phyloP scores from a whole-genome alignment of 1,140 invertebrate species.

The Drosophila tsacasi region DNA sequence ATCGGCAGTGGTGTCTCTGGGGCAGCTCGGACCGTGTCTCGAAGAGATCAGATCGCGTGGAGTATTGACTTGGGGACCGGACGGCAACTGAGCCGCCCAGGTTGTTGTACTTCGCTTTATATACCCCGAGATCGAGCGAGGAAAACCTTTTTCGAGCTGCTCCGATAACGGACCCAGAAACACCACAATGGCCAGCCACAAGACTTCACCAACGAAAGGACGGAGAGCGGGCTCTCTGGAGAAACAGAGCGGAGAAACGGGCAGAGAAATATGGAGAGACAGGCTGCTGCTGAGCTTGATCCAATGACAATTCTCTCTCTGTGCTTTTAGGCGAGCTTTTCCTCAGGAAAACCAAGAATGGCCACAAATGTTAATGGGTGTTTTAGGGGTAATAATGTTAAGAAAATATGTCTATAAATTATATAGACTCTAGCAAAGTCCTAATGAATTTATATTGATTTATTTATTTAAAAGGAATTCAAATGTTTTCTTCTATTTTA shows the following conservation, averaged over 20 bases:
- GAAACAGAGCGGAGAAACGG: constrained; percentile 16
- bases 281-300: constrained; percentile 16
- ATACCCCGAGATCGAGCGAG: constrained; percentile 59
- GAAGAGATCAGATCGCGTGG: constrained; percentile 55
- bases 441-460: too few relatives aligned
- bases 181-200: constrained; percentile 29
- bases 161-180: constrained; percentile 50
- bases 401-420: not conserved
- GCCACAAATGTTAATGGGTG: not conserved
- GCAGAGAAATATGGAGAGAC: constrained; percentile 13
- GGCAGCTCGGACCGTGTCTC: constrained; percentile 25
- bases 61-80: constrained; percentile 70
- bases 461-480: not conserved
- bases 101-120: constrained; percentile 82
- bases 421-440: not conserved
- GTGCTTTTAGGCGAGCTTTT: constrained; percentile 70
- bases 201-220: constrained; percentile 80
- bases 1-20: constrained; percentile 6
- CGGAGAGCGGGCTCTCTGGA: constrained; percentile 43
- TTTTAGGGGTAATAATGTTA: not conserved
- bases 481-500: too few relatives aligned
- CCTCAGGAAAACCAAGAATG: constrained; percentile 37
- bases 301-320: constrained; percentile 47
- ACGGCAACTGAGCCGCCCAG: constrained; percentile 79
- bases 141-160: constrained; percentile 69